Evolutionary conservation across 2,113 vertebrate species (phyloP), one percentile per base, ranked within the genome.

Genomic region (Motacilla tschutschensis): DNA sequence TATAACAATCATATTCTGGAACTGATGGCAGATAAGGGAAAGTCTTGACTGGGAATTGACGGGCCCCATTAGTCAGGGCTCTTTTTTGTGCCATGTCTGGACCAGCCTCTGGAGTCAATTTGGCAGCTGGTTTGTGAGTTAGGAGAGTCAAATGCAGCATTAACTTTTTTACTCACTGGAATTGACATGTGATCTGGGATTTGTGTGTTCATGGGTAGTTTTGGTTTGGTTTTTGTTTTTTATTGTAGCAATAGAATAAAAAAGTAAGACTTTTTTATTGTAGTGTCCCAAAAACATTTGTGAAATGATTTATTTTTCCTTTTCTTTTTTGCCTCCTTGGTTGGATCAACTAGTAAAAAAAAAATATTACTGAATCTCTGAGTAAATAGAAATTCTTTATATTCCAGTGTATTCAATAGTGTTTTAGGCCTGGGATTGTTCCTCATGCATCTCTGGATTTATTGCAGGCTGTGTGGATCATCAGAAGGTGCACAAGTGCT

Each of bases 61-160:
- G 2, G 36, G 14, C 16, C 58, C 53, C 59, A 64, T 36, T 89
- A 88, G 31, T 81, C 79, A 62, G 28, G 58, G 20, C 13, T 44
- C 38, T 87, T 88, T 87, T 63, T 46, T 75, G 43, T 66, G n/a
- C 51, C 51, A 41, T 44, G 87, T 91, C 71, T 55, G 83, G 62
- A 67, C 44, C 38, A 80, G 33, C 26, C 57, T 76, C 59, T 79
- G 69, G 38, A 79, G 75, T 72, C 9, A 20, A 57, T 84, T 87
- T 94, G 91, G 77, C 83, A 90, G 53, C 67, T 88, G 74, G 29
- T 38, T 93, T 92, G 72, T 94, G 90, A 88, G 54, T 50, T 67
- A 31, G 25, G 64, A 66, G 25, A 91, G 36, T 91, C 75, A 93
- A 69, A 80, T 53, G 58, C 57, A 89, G 40, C 12, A 51, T 83